Conservation (phyloP, 2,888 invertebrate genomes). For the Helleia helle region DNA sequence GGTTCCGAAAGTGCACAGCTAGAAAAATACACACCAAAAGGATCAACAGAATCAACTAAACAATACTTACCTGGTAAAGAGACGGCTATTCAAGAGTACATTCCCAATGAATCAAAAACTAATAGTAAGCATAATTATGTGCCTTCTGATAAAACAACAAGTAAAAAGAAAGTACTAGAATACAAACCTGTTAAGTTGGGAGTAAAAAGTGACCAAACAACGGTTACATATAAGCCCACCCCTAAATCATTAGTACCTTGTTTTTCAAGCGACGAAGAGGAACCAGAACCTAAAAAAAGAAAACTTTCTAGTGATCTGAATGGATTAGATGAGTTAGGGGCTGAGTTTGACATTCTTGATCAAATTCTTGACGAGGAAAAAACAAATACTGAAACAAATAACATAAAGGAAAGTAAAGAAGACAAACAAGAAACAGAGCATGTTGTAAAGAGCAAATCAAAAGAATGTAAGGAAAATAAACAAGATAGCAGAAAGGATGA, state of each 20-base stretch:
- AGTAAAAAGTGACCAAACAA: slow-evolving; percentile 34
- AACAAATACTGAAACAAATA: slow-evolving; percentile 19
- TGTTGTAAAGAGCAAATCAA: slow-evolving; percentile 15
- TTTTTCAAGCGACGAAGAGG: slow-evolving; percentile 69
- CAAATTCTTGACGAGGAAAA: slow-evolving; percentile 68
- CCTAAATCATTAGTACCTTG: slow-evolving; percentile 57
- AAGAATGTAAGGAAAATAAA: slow-evolving; percentile 16
- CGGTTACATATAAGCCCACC: slow-evolving; percentile 60
- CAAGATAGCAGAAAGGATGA: slow-evolving; percentile 23
- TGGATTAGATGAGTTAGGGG: slow-evolving; percentile 59
- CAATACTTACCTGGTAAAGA: slow-evolving; percentile 58
- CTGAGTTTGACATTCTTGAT: slow-evolving; percentile 67
- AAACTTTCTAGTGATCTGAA: slow-evolving; percentile 54
- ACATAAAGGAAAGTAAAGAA: slow-evolving; percentile 18
- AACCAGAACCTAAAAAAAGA: slow-evolving; percentile 48
- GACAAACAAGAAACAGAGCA: slow-evolving; percentile 14
- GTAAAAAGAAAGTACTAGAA: slow-evolving; percentile 56
- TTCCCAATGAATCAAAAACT: slow-evolving; percentile 39
- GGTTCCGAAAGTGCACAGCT: slow-evolving; percentile 45
- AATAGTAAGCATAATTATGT: slow-evolving; percentile 49
- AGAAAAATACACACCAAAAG: slow-evolving; percentile 58
- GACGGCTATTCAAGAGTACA: slow-evolving; percentile 48
- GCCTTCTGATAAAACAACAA: slow-evolving; percentile 53
- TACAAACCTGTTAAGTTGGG: slow-evolving; percentile 56
- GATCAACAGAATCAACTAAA: slow-evolving; percentile 44